Evolutionary conservation across 2,113 vertebrate genomes (phyloP), one percentile per base, ranked within the genome.

Genomic region (Cephalopholis sonnerati): DNA sequence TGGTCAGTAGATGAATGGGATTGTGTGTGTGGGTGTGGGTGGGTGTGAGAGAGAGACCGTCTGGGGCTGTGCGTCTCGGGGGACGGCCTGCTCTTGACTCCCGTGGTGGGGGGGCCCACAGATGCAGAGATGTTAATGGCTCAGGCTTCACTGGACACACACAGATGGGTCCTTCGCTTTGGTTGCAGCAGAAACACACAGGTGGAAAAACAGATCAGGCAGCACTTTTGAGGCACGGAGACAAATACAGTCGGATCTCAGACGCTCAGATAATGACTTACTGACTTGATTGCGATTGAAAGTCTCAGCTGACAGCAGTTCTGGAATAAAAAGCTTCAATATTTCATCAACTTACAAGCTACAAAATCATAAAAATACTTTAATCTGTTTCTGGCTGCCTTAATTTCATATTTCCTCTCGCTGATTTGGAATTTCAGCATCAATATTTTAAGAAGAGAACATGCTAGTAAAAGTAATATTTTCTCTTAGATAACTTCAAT

Each of bases 151-250:
- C 63, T 86, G 71, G 82, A 78, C 86, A 84, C 79, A 83, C 86
- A 87, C 89, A 93, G 85, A 92, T 89, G 93, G 90, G 85, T 84
- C 91, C 73, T 29, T 61, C 44, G 36, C 67, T 81, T 82, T 15
- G 39, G 32, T 77, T 51, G 66, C 70, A 78, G 55, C 17, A 67
- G 59, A 66, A 82, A 83, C 7, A 50, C 63, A 87, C 53, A 78
- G 66, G 69, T 86, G 77, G 59, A 71, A 41, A 81, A 66, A 78
- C 58, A 29, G 51, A 84, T 66, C 69, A 65, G 55, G 13, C 71
- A 65, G 44, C 17, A 24, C 22, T 22, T 3, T 3, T 36, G 32
- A 83, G 48, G 32, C 57, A 48, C 17, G 17, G 32, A 61, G 53
- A 64, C 25, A 46, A 39, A 48, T 51, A 36, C 15, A 55, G 62